Conservation (phyloP, 53 echinoderm and acorn worm species). For the Actinopyga echinites region DNA sequence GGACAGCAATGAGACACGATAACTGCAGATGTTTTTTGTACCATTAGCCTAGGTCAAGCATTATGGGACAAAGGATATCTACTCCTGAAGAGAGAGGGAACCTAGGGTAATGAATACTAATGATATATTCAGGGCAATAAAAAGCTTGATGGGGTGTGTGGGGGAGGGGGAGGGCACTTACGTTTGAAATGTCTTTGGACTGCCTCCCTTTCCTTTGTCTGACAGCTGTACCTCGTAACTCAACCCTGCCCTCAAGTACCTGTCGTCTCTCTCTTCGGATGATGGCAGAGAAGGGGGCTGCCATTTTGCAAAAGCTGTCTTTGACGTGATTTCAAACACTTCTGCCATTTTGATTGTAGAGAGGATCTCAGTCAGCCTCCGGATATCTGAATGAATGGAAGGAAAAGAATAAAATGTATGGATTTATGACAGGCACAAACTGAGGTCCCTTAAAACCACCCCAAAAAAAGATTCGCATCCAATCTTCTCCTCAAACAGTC, state of each 20-base stretch:
- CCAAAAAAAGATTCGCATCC: no score
- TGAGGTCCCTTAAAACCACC: no score
- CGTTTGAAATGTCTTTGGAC: conserved; percentile 73
- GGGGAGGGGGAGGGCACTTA: conserved; percentile 43
- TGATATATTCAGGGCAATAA: no score
- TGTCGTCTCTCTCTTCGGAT: conserved; percentile 65
- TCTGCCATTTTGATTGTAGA: conserved; percentile 86
- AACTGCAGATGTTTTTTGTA: no score
- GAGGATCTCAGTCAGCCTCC: conserved; percentile 76
- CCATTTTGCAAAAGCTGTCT: conserved; percentile 80
- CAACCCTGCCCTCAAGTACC: conserved; percentile 53
- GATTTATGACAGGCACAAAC: not conserved
- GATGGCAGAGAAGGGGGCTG: conserved; percentile 66
- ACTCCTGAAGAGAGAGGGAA: no score
- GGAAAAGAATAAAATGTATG: not conserved
- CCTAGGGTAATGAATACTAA: no score
- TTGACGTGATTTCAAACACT: conserved; percentile 69
- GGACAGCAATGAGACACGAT: no score
- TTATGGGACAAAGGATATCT: no score
- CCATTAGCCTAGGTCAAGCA: no score
- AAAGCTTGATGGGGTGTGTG: no score
- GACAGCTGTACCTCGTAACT: conserved; percentile 80
- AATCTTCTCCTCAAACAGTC: no score
- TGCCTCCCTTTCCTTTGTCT: conserved; percentile 76
- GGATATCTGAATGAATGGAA: conserved; percentile 66